These are phyloP conservation scores for Harmothoe impar DNA, from an alignment of 2,888 invertebrate genomes.

Conservation along the genomic window DNA sequence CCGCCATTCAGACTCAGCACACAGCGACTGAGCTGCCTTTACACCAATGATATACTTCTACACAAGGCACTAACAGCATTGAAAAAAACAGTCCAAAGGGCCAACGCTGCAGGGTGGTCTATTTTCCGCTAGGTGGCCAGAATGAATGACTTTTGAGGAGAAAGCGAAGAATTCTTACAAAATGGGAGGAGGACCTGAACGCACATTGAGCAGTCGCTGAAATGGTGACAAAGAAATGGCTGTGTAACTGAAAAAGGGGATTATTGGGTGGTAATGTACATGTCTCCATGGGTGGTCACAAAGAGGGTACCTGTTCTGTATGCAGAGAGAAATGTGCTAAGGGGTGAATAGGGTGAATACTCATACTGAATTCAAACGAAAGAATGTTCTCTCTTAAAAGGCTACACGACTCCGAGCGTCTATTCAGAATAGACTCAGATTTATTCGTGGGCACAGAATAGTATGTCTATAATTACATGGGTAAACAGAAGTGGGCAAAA, in stretches of 20 bases:
- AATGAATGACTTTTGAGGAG: constrained; percentile 36
- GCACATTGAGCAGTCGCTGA: background rate
- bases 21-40: background rate
- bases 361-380: too few relatives aligned
- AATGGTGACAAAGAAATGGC: constrained; percentile 7
- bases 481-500: background rate
- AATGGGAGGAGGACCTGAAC: background rate
- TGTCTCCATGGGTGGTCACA: constrained; percentile 42
- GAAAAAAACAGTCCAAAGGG: constrained; percentile 37
- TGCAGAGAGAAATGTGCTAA: background rate
- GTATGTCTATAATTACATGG: background rate
- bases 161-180: constrained; percentile 34
- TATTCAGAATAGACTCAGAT: background rate
- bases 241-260: constrained; percentile 40
- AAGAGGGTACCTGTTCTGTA: background rate
- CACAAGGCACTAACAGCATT: constrained; percentile 42
- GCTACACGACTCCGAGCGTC: background rate
- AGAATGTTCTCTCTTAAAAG: background rate
- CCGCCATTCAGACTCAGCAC: background rate
- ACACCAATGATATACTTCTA: background rate
- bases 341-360: background rate
- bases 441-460: constrained; percentile 18
- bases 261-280: background rate
- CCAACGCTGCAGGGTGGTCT: constrained; percentile 25
- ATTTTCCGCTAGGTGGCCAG: constrained; percentile 44